These are phyloP conservation scores for Lasioglossum pauxillum DNA, from an alignment of 2,888 invertebrate species.

Conservation along the genomic window DNA sequence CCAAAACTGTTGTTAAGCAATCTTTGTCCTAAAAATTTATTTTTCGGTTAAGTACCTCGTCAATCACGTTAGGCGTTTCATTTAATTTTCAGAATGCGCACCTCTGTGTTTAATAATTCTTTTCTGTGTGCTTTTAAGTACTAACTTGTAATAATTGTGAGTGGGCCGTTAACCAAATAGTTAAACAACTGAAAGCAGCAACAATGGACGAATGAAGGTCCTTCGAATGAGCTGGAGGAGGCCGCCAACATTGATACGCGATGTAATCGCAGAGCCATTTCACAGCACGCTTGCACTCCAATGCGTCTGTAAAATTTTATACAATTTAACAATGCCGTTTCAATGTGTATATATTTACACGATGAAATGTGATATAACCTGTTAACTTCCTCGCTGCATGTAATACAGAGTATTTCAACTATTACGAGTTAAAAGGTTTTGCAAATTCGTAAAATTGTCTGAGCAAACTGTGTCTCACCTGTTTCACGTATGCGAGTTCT, in stretches of 20 bases:
- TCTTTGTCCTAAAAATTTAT: conserved; percentile 91
- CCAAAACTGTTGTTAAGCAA: conserved; percentile 96
- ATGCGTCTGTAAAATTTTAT: conserved; percentile 88
- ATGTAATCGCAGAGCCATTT: conserved; percentile 99
- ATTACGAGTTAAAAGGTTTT: conserved; percentile 22
- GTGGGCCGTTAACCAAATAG: conserved; percentile 96
- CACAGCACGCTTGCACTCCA: conserved; percentile 96
- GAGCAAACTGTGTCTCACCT: conserved; percentile 86
- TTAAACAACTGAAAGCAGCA: conserved; percentile 95
- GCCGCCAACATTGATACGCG: conserved; percentile 96
- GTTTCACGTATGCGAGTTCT: conserved; percentile 95
- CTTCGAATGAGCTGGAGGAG: conserved; percentile 96
- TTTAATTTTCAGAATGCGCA: not conserved
- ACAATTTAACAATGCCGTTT: conserved; percentile 11
- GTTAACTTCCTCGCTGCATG: conserved; percentile 86
- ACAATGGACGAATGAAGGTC: conserved; percentile 98
- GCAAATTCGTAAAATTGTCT: not conserved
- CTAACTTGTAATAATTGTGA: conserved; percentile 90
- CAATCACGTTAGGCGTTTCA: not conserved
- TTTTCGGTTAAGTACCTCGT: not conserved
- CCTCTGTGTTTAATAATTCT: not conserved
- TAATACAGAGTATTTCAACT: conserved; percentile 55
- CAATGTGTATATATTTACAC: conserved; percentile 24
- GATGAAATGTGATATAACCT: conserved; percentile 81
- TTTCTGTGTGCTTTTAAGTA: conserved; percentile 7